Base-by-base conservation (phyloP, 2,888 invertebrate genomes). In the Pristionchus arcanus region DNA sequence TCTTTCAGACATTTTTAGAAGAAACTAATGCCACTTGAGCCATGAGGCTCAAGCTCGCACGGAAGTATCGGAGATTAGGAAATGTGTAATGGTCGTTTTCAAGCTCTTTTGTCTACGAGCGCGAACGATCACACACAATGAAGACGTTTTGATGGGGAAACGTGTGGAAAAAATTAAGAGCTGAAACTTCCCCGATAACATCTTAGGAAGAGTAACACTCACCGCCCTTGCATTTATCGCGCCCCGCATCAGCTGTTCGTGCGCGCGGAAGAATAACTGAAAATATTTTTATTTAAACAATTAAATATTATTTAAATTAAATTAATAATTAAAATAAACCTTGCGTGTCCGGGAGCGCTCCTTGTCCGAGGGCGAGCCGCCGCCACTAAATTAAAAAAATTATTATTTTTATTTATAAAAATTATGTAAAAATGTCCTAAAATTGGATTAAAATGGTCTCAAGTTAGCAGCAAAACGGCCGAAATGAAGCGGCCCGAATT, bases 151-250 rank as follows among this genome's bases (percentile, higher is more conserved):
- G n/a, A n/a, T n/a, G n/a, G n/a, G n/a, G n/a, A n/a, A n/a, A n/a
- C n/a, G n/a, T n/a, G n/a, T n/a, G n/a, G n/a, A n/a, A n/a, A n/a
- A n/a, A n/a, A n/a, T n/a, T n/a, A n/a, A n/a, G n/a, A n/a, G n/a
- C n/a, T n/a, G n/a, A n/a, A n/a, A n/a, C n/a, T n/a, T n/a, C n/a
- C n/a, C n/a, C n/a, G n/a, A n/a, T n/a, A n/a, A n/a, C n/a, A n/a
- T n/a, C n/a, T n/a, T n/a, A n/a, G n/a, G n/a, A n/a, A n/a, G n/a
- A n/a, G n/a, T n/a, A n/a, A n/a, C n/a, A 91, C 93, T 91, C 89
- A 93, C 93, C 90, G 92, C 93, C 90, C 91, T 91, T 53, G 92
- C 91, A 21, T 91, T 92, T 0, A 90, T 89, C 0, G 92, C 92
- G 84, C 93, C 92, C 90, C 90, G 91, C 31, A 91, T 85, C 86